Base-by-base conservation (phyloP, 2,888 invertebrate species). In the Heliconius ismenius region DNA sequence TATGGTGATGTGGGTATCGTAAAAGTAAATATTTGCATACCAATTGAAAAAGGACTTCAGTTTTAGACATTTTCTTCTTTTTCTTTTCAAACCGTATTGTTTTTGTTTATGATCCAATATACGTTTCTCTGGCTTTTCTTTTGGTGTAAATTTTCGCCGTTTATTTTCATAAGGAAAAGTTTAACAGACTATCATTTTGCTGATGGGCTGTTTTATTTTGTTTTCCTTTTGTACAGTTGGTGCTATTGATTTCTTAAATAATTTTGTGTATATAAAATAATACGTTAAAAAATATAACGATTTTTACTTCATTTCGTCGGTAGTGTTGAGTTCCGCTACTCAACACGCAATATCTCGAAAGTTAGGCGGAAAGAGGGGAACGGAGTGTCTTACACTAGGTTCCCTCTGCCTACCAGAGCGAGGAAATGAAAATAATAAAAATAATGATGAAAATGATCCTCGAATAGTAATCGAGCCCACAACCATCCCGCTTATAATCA, bases 1-100 rank as follows among this genome's bases (percentile, higher is more conserved):
- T 75, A 80, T 81, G 80, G 76, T 73, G 80, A 80, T 82, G 76
- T 74, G 78, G 76, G 39, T 21, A 32, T 62, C 78, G 78, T 81
- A 81, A 81, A 80, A 80, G 78, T 77, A 80, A 78, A 77, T 81
- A 81, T 82, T 81, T 81, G 81, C 81, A 81, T 81, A 78, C 77
- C 80, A 78, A 81, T 81, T 79, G 81, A 65, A 76, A 72, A 76
- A 74, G 73, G 74, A 73, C 49, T 65, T 72, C 58, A 69, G 54
- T 77, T 74, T 77, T 54, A 63, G 64, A 49, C 67, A 54, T 10
- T 72, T 65, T 75, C 70, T 39, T 62, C 62, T 72, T 72, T 60
- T 60, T 62, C 62, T 72, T 72, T 60, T 60, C 65, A 54, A 39
- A 60, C 54, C 24, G 68, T 67, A 69, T 69, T 75, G 60, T 69